These are phyloP conservation scores for Drosophila truncata DNA, from an alignment of 1,140 invertebrate genomes.

Conservation along the genomic window DNA sequence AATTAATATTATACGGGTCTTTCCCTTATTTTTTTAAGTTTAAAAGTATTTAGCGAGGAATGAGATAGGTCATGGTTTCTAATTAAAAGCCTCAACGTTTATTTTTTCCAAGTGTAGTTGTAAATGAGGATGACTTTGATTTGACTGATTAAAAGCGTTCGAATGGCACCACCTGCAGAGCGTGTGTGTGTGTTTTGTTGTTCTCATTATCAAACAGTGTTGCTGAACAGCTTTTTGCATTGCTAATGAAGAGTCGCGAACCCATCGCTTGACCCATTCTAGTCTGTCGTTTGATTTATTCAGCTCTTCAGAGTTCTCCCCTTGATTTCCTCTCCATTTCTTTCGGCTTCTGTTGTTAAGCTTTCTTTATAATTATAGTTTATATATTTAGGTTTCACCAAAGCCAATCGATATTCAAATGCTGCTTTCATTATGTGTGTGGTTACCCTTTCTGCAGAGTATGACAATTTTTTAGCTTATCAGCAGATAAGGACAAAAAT, in stretches of 20 bases:
- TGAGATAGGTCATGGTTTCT: constrained; percentile 13
- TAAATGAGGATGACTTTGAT: constrained; percentile 29
- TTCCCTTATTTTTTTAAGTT: not conserved
- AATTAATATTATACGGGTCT: not conserved
- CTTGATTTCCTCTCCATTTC: constrained; percentile 15
- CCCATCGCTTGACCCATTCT: constrained; percentile 54
- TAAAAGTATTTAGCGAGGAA: not conserved
- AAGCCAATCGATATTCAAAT: constrained; percentile 42
- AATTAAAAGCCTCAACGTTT: not conserved
- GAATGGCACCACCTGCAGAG: constrained; percentile 33
- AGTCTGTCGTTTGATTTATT: constrained; percentile 20
- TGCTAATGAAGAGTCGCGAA: constrained; percentile 55
- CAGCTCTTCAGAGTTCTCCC: constrained; percentile 1
- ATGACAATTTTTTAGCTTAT: constrained; percentile 18
- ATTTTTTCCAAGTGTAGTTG: constrained; percentile 26
- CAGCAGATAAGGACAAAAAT: constrained; percentile 31
- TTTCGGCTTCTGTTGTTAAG: not conserved
- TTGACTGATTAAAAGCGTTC: constrained; percentile 27
- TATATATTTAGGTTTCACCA: constrained; percentile 23
- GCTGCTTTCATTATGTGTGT: constrained; percentile 26
- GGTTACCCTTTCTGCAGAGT: not conserved
- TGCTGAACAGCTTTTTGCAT: constrained; percentile 44
- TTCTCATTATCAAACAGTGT: constrained; percentile 36
- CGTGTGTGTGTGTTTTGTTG: constrained; percentile 6
- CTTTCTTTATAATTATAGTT: constrained; percentile 47